A percentile compares a stretch with the other conserved stretches of the same genome.
Conservation (phyloP, 2,797 vertebrate genomes). For the Psittacula derbiana region DNA sequence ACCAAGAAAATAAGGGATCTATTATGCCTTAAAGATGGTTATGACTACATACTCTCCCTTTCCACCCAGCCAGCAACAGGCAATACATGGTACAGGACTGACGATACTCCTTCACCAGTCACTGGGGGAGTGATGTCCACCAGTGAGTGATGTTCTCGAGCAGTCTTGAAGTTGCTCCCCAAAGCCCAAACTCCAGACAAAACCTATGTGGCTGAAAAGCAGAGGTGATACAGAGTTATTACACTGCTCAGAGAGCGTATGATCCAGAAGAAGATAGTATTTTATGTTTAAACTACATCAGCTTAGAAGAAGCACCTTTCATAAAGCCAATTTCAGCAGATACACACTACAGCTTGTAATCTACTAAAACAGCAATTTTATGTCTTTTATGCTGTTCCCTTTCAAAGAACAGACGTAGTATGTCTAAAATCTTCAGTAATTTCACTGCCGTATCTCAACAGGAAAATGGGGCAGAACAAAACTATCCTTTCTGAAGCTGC, state of each 20-base stretch:
- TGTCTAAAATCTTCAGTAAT: slow-evolving; percentile 24
- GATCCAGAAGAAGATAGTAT: background rate
- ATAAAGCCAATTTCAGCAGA: background rate
- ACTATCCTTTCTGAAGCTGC: background rate
- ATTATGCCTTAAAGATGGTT: background rate
- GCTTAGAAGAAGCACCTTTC: background rate
- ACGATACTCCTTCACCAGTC: too few species aligned
- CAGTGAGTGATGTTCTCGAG: background rate
- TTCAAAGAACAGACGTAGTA: slow-evolving; percentile 4
- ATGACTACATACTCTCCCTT: background rate
- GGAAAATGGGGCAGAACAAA: background rate
- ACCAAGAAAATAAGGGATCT: background rate
- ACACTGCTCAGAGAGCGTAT: background rate
- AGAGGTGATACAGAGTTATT: background rate
- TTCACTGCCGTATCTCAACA: background rate
- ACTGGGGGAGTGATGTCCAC: background rate
- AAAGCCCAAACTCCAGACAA: background rate
- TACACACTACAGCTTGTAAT: background rate
- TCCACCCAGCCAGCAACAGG: background rate
- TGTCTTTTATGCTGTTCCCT: background rate
- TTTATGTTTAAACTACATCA: background rate
- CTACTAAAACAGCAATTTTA: slow-evolving; percentile 7
- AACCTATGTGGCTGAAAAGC: background rate
- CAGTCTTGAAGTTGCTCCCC: background rate
- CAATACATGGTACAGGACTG: background rate